Conservation (phyloP, 2,113 vertebrate genomes). For the Dendrocopos noguchii region DNA sequence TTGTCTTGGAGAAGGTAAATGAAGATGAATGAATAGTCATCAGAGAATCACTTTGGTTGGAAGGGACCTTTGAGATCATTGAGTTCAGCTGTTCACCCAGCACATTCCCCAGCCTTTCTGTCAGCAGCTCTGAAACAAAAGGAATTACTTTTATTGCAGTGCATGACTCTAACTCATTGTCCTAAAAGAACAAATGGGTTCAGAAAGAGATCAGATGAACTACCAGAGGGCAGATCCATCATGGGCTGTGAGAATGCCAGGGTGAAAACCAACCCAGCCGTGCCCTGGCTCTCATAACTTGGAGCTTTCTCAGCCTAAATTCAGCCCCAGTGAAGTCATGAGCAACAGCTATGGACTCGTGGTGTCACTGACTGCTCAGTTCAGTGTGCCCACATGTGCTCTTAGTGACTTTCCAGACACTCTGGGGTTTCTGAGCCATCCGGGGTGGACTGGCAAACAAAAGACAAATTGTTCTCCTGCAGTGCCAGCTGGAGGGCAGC, state of each 20-base stretch:
- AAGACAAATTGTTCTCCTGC: background rate
- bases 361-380: background rate
- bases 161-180: background rate
- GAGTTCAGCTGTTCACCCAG: too few species aligned
- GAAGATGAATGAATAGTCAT: background rate
- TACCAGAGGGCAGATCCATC: background rate
- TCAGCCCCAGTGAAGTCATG: background rate
- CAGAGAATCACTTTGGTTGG: too few species aligned
- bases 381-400: background rate
- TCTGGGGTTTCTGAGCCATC: background rate
- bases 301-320: background rate
- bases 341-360: rapidly evolving
- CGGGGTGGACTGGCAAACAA: background rate
- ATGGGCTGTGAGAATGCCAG: background rate
- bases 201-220: background rate
- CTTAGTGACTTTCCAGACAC: background rate
- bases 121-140: background rate
- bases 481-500: background rate
- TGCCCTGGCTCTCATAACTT: background rate
- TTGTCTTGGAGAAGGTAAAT: background rate
- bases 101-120: background rate
- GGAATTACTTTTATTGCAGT: background rate
- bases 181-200: background rate
- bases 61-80: too few species aligned
- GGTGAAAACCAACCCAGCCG: background rate